Base-by-base conservation (phyloP, 2,797 vertebrate genomes). In the Halcyon badia region DNA sequence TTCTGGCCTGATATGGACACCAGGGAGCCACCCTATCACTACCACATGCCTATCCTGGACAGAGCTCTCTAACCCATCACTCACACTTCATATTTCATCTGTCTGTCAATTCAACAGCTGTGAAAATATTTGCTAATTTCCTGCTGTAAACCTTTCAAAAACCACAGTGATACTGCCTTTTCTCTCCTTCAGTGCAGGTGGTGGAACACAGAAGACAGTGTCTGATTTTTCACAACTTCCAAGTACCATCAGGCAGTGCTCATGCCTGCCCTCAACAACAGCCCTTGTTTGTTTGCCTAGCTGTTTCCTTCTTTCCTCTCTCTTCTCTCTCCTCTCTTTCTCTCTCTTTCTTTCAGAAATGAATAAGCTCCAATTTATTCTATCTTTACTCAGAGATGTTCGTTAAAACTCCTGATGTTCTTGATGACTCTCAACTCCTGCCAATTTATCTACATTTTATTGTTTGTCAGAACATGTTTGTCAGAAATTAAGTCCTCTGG, bases 381-480 rank as follows among this genome's bases (percentile, higher is more conserved):
- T 44, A 0, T n/a, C 26, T 89, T 75, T 83, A 49, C 16, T 35
- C 31, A 52, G 19, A 71, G 14, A 5, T 17, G 5, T 78, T 89
- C 62, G 17, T 51, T 77, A 61, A 56, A 76, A 58, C 9, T 83
- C 22, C 9, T 30, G 15, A 10, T 41, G 3, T 31, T 69, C 58
- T 54, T 66, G 35, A 49, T 46, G 26, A 17, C 18, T 83, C n/a
- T 78, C 18, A 83, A 13, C 5, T 89, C 26, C 33, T 39, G n/a
- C 14, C 41, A 62, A 17, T 72, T 83, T 64, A 19, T 12, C 14
- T 37, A 10, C 2, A 6, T 3, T 4, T 18, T 62, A 25, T 31
- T 9, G 0, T 30, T 39, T 0, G 5, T 71, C 19, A 56, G 64
- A 52, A 30, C 68, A 20, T 0, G 4, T 11, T 7, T 48, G 11